phyloP scores from a whole-genome alignment of 2,113 vertebrate genomes.

The Lampris megalopsis region DNA sequence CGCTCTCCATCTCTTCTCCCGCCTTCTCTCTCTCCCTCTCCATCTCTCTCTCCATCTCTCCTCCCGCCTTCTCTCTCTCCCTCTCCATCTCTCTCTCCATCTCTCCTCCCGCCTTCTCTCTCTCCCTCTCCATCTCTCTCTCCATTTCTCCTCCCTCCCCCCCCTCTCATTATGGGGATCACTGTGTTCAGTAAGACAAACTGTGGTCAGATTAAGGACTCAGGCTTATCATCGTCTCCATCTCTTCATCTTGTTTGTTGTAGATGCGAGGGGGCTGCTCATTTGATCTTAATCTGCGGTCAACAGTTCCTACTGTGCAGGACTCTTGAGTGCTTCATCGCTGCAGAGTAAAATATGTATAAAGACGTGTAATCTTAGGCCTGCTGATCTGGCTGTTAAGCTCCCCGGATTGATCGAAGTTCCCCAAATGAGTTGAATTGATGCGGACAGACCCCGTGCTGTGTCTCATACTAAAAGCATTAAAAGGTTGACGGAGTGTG shows the following conservation, averaged over 20 bases:
- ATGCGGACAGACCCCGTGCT: conserved; percentile 57
- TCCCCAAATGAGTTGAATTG: conserved; percentile 49
- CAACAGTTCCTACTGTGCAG: conserved; percentile 9
- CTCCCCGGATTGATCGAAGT: conserved; percentile 23
- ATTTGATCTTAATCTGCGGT: conserved; percentile 23
- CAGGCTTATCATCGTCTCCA: conserved; percentile 7
- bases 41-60: not conserved
- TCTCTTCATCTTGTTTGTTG: not conserved
- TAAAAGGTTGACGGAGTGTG: conserved; percentile 65
- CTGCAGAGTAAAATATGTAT: not conserved
- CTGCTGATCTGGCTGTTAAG: not conserved
- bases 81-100: too few relatives aligned
- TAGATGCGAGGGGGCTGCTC: conserved; percentile 1
- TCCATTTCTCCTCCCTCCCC: not conserved
- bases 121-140: not conserved
- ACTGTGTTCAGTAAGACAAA: not conserved
- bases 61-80: not conserved
- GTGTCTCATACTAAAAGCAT: conserved; percentile 60
- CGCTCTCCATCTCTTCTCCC: too few relatives aligned
- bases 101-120: not conserved
- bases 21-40: not conserved
- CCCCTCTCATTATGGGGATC: too few relatives aligned
- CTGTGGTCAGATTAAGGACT: conserved; percentile 16
- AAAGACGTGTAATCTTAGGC: not conserved
- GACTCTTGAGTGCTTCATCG: not conserved